These are phyloP conservation scores for Spodoptera littoralis DNA, from an alignment of 2,888 invertebrate genomes.

Conservation along the genomic window DNA sequence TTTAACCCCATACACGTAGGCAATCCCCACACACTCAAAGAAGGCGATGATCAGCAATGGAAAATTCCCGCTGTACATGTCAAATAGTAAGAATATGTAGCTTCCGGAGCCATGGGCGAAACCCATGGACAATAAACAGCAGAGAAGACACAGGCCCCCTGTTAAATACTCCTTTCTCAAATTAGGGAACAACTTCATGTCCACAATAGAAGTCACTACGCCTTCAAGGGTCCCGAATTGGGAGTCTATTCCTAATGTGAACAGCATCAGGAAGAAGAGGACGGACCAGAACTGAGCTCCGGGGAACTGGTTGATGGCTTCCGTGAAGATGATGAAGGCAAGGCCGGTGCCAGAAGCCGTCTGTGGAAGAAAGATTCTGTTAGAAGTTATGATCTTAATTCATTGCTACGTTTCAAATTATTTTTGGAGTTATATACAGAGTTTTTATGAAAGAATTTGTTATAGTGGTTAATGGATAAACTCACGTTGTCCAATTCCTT, in stretches of 20 bases:
- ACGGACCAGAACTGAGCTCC: conserved; percentile 98
- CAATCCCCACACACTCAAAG: conserved; percentile 96
- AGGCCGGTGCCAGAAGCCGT: conserved; percentile 98
- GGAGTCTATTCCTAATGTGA: conserved; percentile 98
- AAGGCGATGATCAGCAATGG: conserved; percentile 97
- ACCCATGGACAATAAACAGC: conserved; percentile 95
- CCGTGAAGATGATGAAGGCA: conserved; percentile 99
- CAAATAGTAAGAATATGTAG: conserved; percentile 97
- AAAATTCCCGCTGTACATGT: conserved; percentile 98
- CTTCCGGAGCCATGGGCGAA: conserved; percentile 98
- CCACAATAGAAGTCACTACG: conserved; percentile 97
- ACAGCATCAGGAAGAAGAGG: conserved; percentile 98
- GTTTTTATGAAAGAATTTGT: too few species aligned
- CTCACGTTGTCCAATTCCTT: conserved; percentile 96
- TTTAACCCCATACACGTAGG: conserved; percentile 97
- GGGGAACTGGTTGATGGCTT: conserved; percentile 99
- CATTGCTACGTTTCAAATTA: too few species aligned
- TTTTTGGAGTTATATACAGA: too few species aligned
- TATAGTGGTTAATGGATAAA: conserved; percentile 49
- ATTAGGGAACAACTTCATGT: conserved; percentile 97
- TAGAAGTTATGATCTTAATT: background rate
- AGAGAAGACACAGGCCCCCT: conserved; percentile 93
- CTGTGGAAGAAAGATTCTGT: conserved; percentile 82
- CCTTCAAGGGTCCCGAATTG: conserved; percentile 99
- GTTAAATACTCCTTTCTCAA: conserved; percentile 96